Evolutionary conservation across 2,888 invertebrate genomes (phyloP).

Genomic region (Limenitis camilla): DNA sequence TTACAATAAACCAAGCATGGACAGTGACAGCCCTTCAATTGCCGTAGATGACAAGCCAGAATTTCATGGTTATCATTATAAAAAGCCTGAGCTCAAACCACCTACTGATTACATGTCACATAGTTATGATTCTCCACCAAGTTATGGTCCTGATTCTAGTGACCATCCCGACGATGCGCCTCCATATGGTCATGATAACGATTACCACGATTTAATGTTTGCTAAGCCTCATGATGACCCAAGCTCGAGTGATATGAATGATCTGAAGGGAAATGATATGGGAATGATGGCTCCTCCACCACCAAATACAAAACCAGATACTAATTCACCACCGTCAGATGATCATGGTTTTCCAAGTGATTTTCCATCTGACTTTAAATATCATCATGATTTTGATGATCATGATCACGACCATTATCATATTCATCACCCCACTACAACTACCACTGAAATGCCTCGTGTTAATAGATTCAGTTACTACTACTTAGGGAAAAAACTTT

Average conservation of each 20-base stretch:
- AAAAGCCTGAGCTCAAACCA: conserved; percentile 37
- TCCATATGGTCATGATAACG: conserved; percentile 36
- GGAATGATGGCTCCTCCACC: conserved; percentile 55
- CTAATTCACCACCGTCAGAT: conserved; percentile 37
- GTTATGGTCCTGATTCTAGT: conserved; percentile 20
- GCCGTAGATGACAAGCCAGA: conserved; percentile 33
- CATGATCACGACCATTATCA: conserved; percentile 50
- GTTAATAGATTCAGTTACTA: conserved; percentile 82
- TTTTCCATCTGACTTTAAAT: conserved; percentile 61
- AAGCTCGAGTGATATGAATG: conserved; percentile 19
- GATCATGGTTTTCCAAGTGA: conserved; percentile 64
- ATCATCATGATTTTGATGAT: conserved; percentile 59
- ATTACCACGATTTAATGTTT: conserved; percentile 55
- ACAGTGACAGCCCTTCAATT: conserved; percentile 34
- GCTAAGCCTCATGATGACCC: conserved; percentile 43
- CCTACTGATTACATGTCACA: conserved; percentile 21
- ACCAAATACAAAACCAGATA: conserved; percentile 38
- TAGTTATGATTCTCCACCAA: conserved; percentile 24
- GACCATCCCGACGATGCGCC: conserved; percentile 39
- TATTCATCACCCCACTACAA: conserved; percentile 50
- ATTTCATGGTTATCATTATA: conserved; percentile 46
- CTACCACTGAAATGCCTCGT: conserved; percentile 71
- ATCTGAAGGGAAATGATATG: conserved; percentile 37
- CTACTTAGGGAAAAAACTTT: conserved; percentile 82
- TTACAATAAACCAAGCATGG: conserved; percentile 52